Conservation (phyloP, 2,888 invertebrate species). For the Lithophane leautieri region DNA sequence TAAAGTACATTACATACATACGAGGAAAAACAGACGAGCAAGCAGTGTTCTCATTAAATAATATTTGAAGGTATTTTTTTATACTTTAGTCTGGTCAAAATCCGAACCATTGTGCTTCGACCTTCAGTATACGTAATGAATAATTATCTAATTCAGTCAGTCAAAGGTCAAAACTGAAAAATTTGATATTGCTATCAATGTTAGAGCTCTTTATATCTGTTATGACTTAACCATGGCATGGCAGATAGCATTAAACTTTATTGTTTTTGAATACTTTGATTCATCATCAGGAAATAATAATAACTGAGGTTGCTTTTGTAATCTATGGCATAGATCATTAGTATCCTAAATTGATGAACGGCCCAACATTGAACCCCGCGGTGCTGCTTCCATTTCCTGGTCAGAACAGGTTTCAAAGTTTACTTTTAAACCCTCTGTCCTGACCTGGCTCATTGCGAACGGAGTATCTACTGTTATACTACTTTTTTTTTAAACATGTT, state of each 20-base stretch:
- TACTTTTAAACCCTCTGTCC: neutral
- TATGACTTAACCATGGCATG: neutral
- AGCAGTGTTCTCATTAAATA: neutral
- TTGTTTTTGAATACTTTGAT: neutral
- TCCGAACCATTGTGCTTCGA: neutral
- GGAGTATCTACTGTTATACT: neutral
- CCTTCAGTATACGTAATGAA: constrained; percentile 9
- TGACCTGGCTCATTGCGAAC: neutral
- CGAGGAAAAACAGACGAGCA: neutral
- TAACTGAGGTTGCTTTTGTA: neutral
- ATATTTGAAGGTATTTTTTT: neutral
- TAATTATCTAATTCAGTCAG: constrained; percentile 2
- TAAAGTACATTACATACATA: neutral
- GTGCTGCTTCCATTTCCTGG: neutral
- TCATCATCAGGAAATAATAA: neutral
- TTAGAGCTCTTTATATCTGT: neutral
- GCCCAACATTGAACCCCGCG: neutral
- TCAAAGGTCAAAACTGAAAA: constrained; percentile 3
- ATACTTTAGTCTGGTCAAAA: neutral
- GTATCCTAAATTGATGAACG: neutral
- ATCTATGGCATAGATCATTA: neutral
- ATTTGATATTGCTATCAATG: neutral
- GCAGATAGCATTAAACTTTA: neutral
- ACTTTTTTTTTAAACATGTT: neutral
- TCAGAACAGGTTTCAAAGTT: neutral